phyloP scores from a whole-genome alignment of 2,113 vertebrate genomes.

The Cacatua alba region DNA sequence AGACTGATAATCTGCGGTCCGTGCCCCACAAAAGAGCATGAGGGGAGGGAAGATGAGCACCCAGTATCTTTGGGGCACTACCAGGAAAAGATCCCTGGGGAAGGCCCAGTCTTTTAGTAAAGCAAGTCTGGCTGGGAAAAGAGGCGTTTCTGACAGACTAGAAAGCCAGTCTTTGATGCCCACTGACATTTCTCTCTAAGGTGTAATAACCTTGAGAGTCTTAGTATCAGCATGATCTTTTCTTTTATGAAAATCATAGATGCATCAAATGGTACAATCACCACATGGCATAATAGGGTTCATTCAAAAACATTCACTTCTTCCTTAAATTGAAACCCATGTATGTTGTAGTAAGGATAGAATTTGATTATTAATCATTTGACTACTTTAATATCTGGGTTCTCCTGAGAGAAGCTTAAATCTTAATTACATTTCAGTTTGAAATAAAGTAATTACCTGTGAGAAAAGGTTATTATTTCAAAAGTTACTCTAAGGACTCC shows the following conservation, averaged over 20 bases:
- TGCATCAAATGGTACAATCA: not conserved
- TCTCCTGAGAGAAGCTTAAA: not conserved
- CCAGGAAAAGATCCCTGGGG: not conserved
- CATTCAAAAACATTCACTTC: not conserved
- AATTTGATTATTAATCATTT: not conserved
- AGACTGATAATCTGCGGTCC: not conserved
- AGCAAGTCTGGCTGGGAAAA: not conserved
- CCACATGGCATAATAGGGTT: not conserved
- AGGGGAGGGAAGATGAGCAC: not conserved
- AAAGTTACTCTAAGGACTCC: not conserved
- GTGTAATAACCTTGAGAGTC: not conserved
- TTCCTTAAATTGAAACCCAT: not conserved
- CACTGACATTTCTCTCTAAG: not conserved
- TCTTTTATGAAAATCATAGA: not conserved
- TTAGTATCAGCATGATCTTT: not conserved
- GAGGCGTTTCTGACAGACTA: not conserved
- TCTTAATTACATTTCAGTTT: slow-evolving; percentile 3
- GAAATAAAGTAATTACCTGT: not conserved
- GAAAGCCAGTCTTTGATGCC: not conserved
- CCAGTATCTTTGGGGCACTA: not conserved
- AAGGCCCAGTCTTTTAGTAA: not conserved
- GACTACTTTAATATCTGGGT: not conserved
- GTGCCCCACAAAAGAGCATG: not conserved
- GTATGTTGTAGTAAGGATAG: not conserved
- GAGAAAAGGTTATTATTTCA: slow-evolving; percentile 2